These are phyloP conservation scores for Mirounga angustirostris DNA, from an alignment of 2,113 vertebrate genomes.

Conservation along the genomic window DNA sequence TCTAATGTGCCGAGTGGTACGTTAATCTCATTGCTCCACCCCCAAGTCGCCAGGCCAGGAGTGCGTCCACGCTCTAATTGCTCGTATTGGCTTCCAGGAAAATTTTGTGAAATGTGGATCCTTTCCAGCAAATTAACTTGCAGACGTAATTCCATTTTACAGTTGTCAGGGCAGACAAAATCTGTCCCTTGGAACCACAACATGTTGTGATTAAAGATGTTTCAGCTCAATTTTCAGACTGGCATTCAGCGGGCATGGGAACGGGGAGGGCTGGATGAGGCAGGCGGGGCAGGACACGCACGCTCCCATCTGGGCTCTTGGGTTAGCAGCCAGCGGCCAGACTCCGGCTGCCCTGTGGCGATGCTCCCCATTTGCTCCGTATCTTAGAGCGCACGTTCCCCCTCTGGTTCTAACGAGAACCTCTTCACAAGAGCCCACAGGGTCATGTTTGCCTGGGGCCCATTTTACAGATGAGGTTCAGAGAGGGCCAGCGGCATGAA, in stretches of 20 bases:
- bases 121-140: constrained; percentile 46
- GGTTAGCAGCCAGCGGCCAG: too few species aligned
- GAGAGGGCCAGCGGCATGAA: background rate
- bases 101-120: background rate
- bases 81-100: background rate
- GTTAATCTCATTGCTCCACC: background rate
- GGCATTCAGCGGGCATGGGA: rapidly evolving
- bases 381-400: background rate
- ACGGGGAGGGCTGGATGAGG: rapidly evolving
- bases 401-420: background rate
- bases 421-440: background rate
- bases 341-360: background rate
- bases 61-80: background rate
- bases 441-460: background rate
- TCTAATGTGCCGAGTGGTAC: too few species aligned
- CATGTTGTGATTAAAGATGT: background rate
- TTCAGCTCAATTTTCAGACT: background rate
- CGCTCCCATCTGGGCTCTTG: rapidly evolving
- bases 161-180: background rate
- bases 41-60: background rate
- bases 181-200: background rate
- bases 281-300: background rate
- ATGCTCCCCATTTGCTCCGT: rapidly evolving
- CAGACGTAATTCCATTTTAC: background rate
- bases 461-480: background rate